Conservation (phyloP, 1,140 invertebrate genomes). For the Drosophila prosaltans region DNA sequence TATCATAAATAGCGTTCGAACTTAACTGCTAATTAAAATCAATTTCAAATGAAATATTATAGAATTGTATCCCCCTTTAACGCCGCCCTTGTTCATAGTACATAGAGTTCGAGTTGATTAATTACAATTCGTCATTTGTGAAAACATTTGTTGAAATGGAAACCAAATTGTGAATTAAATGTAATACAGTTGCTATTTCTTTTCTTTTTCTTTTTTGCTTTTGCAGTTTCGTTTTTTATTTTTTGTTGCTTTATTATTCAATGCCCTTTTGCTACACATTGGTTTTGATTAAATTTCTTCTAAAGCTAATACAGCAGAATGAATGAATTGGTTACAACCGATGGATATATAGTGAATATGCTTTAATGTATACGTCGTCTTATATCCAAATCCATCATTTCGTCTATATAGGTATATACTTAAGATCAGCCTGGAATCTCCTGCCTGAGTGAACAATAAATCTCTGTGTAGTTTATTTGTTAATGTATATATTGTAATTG, state of each 20-base stretch:
- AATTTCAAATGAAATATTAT: background rate
- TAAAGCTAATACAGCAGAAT: slow-evolving; percentile 55
- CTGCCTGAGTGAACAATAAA: slow-evolving; percentile 50
- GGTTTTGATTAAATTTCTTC: slow-evolving; percentile 42
- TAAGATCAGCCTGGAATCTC: slow-evolving; percentile 47
- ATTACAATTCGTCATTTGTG: slow-evolving; percentile 6
- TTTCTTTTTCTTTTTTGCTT: slow-evolving; percentile 13
- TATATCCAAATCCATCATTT: slow-evolving; percentile 31
- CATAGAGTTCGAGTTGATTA: background rate
- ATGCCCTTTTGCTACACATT: slow-evolving; percentile 52
- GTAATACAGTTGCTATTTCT: slow-evolving; percentile 3
- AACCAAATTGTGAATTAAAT: slow-evolving; percentile 1
- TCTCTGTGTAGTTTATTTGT: slow-evolving; percentile 28
- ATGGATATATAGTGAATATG: slow-evolving; percentile 35
- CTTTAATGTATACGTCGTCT: background rate
- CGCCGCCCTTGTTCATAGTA: background rate
- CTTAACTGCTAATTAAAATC: background rate
- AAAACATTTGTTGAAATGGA: slow-evolving; percentile 3
- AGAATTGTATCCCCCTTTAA: background rate
- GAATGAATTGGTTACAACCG: slow-evolving; percentile 57
- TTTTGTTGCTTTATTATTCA: slow-evolving; percentile 37
- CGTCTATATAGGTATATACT: slow-evolving; percentile 11
- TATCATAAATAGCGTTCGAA: background rate
- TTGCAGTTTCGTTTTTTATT: slow-evolving; percentile 33
- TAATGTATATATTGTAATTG: slow-evolving; percentile 29